Base-by-base conservation (phyloP, 2,797 vertebrate species). In the Ctenopoma multispine region DNA sequence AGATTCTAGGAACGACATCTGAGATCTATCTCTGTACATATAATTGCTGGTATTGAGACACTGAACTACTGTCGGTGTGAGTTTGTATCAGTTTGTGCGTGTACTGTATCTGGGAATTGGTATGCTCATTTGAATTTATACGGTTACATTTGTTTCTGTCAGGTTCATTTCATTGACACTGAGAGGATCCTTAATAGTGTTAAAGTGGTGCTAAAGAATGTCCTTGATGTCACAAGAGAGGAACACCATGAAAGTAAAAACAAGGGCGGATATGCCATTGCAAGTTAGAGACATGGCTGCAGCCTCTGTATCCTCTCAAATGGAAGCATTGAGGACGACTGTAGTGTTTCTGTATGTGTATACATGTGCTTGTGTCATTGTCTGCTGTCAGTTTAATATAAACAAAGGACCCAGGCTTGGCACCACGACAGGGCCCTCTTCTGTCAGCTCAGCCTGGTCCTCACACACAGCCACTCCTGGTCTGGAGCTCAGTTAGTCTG, bases 321-420 rank as follows among this genome's bases (percentile, higher is more conserved):
- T 4, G 27, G 36, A 3, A 36, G 27, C 67, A 68, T 1, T 59
- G 5, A 63, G 17, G 15, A 61, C 7, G 3, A 1, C 4, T 6
- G 23, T 54, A 7, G 21, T 40, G 23, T 63, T 13, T 38, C 1
- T 36, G 1, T 31, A 5, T 34, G 0, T 68, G 21, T 34, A 12
- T 44, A 27, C 24, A 27, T 27, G 24, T 27, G 24, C 24, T 27
- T 27, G 24, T 27, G 24, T 27, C 24, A 27, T 27, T 27, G 24
- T 20, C 46, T 57, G 29, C 63, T 56, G 38, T 38, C 36, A 59
- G 61, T 70, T 69, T 36, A 31, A 57, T 73, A 54, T 77, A 55
- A 67, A 79, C 44, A 41, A 56, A 76, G 47, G 11, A 24, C 46
- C 49, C 62, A 29, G 57, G 55, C 49, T 63, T 66, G 49, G 63